A percentile compares a stretch with the other conserved stretches of the same genome.
Evolutionary conservation across 1,140 invertebrate genomes (phyloP).

Genomic region (Acromyrmex echinatior): DNA sequence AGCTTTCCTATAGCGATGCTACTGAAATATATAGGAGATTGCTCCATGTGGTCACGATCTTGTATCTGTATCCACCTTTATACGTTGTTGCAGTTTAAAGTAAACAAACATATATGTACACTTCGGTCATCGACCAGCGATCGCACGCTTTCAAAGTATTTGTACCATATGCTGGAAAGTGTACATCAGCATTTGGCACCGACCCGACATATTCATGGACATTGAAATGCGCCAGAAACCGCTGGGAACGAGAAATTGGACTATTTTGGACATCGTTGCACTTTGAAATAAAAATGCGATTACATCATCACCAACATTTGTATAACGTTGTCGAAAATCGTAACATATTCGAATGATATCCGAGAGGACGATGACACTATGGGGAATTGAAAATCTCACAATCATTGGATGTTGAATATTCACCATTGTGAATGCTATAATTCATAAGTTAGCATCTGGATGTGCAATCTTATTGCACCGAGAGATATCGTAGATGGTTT

Average conservation of each 20-base stretch:
- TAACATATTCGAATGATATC: neutral
- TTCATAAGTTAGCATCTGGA: conserved; percentile 7
- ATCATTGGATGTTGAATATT: conserved; percentile 3
- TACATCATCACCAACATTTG: conserved; percentile 7
- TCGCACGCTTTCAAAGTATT: conserved; percentile 25
- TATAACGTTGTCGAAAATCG: conserved; percentile 2
- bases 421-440: neutral
- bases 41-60: neutral
- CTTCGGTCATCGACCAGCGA: conserved; percentile 2
- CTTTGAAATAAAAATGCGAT: conserved; percentile 30
- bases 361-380: neutral
- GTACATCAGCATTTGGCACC: conserved; percentile 57
- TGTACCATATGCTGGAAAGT: conserved; percentile 20
- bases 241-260: conserved; percentile 14
- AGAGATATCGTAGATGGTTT: neutral
- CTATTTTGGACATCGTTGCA: neutral
- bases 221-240: conserved; percentile 27
- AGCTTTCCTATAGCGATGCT: conserved; percentile 11
- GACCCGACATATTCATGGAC: conserved; percentile 11
- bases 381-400: neutral
- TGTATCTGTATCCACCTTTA: conserved; percentile 35
- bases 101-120: conserved; percentile 19
- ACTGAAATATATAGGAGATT: conserved; percentile 54
- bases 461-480: neutral
- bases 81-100: conserved; percentile 17